These are phyloP conservation scores for Papilio aristodemus DNA, from an alignment of 1,140 invertebrate genomes.

Conservation along the genomic window DNA sequence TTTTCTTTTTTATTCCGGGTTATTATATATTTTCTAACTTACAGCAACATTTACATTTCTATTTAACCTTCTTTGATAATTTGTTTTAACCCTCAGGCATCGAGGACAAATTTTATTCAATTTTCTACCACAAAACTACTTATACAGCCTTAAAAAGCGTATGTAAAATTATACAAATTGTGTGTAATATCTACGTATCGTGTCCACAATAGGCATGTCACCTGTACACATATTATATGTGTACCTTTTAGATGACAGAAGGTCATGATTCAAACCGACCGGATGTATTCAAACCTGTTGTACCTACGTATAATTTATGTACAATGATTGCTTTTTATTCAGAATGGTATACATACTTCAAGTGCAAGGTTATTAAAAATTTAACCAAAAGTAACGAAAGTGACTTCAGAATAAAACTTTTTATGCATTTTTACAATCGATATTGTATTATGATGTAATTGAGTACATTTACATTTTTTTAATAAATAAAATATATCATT, in stretches of 20 bases:
- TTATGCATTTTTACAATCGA: neutral
- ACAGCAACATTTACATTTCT: too few relatives aligned
- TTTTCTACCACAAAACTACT: neutral
- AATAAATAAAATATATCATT: neutral
- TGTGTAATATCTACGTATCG: neutral
- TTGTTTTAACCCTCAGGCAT: too few relatives aligned
- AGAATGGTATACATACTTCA: neutral
- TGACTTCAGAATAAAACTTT: neutral
- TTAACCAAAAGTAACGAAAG: neutral
- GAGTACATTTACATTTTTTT: neutral
- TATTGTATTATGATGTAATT: too few relatives aligned
- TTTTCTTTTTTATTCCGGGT: too few relatives aligned
- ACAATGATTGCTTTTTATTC: neutral
- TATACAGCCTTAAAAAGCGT: neutral
- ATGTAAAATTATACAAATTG: neutral
- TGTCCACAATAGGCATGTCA: conserved; percentile 44
- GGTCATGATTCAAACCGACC: conserved; percentile 17
- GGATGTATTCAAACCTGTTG: conserved; percentile 32
- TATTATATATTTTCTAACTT: too few relatives aligned
- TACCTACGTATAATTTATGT: conserved; percentile 10
- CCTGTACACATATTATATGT: conserved; percentile 1
- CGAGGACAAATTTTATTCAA: too few relatives aligned
- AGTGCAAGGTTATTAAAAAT: neutral
- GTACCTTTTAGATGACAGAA: conserved; percentile 25
- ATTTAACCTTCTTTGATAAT: too few relatives aligned